These are phyloP conservation scores for Hyperoplus lanceolatus DNA, from an alignment of 2,797 vertebrate genomes.

Conservation along the genomic window DNA sequence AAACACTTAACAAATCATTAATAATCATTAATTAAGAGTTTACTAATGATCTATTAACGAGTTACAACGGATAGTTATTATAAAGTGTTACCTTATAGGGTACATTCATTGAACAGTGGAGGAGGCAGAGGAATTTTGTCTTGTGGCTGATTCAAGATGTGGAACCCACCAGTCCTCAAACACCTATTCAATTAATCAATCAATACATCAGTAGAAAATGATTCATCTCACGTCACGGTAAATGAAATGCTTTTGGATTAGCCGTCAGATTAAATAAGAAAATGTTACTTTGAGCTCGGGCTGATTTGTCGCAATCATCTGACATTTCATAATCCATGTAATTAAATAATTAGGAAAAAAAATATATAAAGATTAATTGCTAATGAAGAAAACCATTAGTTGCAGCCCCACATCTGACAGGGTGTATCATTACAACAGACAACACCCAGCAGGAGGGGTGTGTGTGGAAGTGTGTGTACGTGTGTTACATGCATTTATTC, in stretches of 20 bases:
- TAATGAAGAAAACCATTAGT: conserved; percentile 34
- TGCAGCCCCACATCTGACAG: conserved; percentile 31
- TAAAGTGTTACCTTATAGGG: too few relatives aligned
- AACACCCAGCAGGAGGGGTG: conserved; percentile 21
- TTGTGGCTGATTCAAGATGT: not conserved
- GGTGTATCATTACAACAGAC: conserved; percentile 39
- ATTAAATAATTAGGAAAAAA: conserved; percentile 28
- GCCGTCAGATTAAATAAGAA: conserved; percentile 21
- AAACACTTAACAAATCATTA: too few relatives aligned
- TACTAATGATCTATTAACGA: too few relatives aligned
- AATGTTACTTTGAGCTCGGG: conserved; percentile 17
- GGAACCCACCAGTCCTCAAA: not conserved
- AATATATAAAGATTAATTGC: conserved; percentile 26
- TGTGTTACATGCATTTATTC: conserved; percentile 51
- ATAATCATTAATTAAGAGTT: too few relatives aligned
- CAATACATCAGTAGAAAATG: not conserved
- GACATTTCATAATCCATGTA: conserved; percentile 9
- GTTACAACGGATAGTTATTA: too few relatives aligned
- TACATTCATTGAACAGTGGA: not conserved
- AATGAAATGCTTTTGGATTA: conserved; percentile 9
- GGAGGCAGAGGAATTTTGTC: not conserved
- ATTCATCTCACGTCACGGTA: not conserved
- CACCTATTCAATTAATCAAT: not conserved
- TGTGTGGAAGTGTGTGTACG: conserved; percentile 22
- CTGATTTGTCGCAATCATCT: conserved; percentile 25